Evolutionary conservation across 2,888 invertebrate genomes (phyloP).

Genomic region (Galerucella calmariensis): DNA sequence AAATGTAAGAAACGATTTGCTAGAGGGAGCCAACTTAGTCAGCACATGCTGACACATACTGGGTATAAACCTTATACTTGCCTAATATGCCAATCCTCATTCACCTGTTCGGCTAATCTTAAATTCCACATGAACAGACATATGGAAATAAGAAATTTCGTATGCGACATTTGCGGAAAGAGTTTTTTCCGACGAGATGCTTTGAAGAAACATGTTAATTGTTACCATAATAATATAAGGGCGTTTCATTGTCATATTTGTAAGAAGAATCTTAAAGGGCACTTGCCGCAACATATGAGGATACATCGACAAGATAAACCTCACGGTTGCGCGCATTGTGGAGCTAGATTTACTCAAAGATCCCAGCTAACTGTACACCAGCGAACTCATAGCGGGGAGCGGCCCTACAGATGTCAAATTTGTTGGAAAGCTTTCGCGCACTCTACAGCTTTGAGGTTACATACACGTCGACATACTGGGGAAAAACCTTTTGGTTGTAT

Average conservation of each 20-base stretch:
- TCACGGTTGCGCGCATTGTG: conserved; percentile 82
- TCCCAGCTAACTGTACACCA: conserved; percentile 87
- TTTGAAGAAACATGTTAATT: conserved; percentile 79
- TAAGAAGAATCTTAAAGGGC: conserved; percentile 83
- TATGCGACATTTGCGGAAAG: conserved; percentile 84
- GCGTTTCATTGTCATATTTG: conserved; percentile 85
- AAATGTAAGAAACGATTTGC: conserved; percentile 76
- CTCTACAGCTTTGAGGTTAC: conserved; percentile 85
- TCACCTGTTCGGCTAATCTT: conserved; percentile 74
- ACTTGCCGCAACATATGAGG: conserved; percentile 84
- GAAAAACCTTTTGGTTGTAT: conserved; percentile 84
- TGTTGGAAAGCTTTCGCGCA: conserved; percentile 84
- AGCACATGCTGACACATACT: conserved; percentile 81
- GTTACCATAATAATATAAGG: conserved; percentile 78
- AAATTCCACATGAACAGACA: conserved; percentile 76
- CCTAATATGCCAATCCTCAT: conserved; percentile 76
- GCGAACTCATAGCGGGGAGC: conserved; percentile 84
- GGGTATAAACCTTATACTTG: conserved; percentile 79
- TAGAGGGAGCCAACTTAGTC: conserved; percentile 78
- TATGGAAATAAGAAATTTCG: conserved; percentile 78
- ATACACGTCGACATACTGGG: conserved; percentile 85
- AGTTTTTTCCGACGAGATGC: conserved; percentile 80
- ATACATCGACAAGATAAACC: conserved; percentile 82
- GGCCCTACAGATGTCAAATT: conserved; percentile 85
- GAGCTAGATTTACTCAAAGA: conserved; percentile 83